phyloP scores from a whole-genome alignment of 2,888 invertebrate genomes.

The Molanna angustata region DNA sequence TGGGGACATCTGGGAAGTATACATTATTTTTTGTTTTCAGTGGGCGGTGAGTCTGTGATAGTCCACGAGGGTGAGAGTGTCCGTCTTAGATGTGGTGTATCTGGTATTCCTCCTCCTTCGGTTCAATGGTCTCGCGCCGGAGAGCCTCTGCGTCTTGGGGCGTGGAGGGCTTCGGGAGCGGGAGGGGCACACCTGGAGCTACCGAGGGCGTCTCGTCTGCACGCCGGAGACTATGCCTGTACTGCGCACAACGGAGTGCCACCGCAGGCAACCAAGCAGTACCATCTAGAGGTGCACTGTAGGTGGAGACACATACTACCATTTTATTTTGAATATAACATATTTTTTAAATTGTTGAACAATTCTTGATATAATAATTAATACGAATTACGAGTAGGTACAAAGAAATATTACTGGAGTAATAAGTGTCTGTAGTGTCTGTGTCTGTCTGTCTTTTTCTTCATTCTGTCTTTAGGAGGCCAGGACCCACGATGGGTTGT shows the following conservation, averaged over 20 bases:
- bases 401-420: no score
- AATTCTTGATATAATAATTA: no score
- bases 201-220: slow-evolving; percentile 63
- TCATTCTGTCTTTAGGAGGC: no score
- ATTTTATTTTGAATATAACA: no score
- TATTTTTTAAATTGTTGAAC: no score
- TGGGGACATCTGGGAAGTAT: no score
- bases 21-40: slow-evolving; percentile 14
- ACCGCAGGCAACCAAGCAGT: slow-evolving; percentile 76
- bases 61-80: slow-evolving; percentile 80
- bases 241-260: slow-evolving; percentile 84
- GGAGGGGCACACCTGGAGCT: slow-evolving; percentile 77
- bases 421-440: no score
- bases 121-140: slow-evolving; percentile 69
- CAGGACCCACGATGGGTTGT: no score
- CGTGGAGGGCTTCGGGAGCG: slow-evolving; percentile 64
- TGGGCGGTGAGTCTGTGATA: slow-evolving; percentile 54
- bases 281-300: slow-evolving; percentile 88
- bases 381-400: no score
- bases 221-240: slow-evolving; percentile 75
- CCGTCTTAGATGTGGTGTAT: slow-evolving; percentile 76
- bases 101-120: slow-evolving; percentile 72
- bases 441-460: no score
- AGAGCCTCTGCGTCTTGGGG: slow-evolving; percentile 47
- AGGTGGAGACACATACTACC: no score